phyloP scores from a whole-genome alignment of 1,140 invertebrate genomes.

The Magallana ariakensis region DNA sequence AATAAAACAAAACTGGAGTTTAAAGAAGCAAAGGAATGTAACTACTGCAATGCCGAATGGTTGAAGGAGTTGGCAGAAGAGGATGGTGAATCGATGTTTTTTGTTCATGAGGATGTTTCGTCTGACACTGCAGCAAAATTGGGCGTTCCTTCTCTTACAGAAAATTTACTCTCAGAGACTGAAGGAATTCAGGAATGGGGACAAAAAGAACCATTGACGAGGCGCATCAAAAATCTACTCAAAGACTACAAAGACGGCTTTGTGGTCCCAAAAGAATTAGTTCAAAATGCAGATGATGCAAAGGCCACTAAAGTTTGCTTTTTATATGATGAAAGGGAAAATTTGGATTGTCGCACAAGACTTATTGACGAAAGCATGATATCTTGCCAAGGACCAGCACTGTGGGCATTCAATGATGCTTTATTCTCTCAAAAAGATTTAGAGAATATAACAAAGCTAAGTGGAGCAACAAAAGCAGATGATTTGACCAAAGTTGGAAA shows the following conservation, averaged over 20 bases:
- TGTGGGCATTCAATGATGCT: slow-evolving; percentile 73
- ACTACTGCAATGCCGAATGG: slow-evolving; percentile 66
- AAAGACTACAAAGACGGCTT: slow-evolving; percentile 71
- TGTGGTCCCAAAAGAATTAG: slow-evolving; percentile 72
- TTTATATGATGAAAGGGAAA: slow-evolving; percentile 72
- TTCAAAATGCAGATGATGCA: slow-evolving; percentile 80
- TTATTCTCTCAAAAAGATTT: slow-evolving; percentile 71
- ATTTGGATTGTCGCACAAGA: slow-evolving; percentile 60
- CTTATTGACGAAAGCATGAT: slow-evolving; percentile 70
- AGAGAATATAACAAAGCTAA: slow-evolving; percentile 68
- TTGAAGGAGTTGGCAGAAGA: slow-evolving; percentile 43
- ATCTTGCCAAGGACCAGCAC: slow-evolving; percentile 69
- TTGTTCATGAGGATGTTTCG: slow-evolving; percentile 67
- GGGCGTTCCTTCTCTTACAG: slow-evolving; percentile 67
- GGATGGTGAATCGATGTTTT: slow-evolving; percentile 60
- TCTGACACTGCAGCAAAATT: slow-evolving; percentile 64
- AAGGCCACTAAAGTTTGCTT: slow-evolving; percentile 73
- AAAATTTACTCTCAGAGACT: slow-evolving; percentile 58
- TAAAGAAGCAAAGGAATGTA: slow-evolving; percentile 58
- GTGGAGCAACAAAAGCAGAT: slow-evolving; percentile 71
- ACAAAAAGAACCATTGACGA: slow-evolving; percentile 70
- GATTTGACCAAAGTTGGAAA: slow-evolving; percentile 72
- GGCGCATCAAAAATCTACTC: slow-evolving; percentile 63
- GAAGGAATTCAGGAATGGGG: slow-evolving; percentile 68
- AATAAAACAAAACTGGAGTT: slow-evolving; percentile 48